phyloP scores from a whole-genome alignment of 2,888 invertebrate species.

The Petrolisthes manimaculis region DNA sequence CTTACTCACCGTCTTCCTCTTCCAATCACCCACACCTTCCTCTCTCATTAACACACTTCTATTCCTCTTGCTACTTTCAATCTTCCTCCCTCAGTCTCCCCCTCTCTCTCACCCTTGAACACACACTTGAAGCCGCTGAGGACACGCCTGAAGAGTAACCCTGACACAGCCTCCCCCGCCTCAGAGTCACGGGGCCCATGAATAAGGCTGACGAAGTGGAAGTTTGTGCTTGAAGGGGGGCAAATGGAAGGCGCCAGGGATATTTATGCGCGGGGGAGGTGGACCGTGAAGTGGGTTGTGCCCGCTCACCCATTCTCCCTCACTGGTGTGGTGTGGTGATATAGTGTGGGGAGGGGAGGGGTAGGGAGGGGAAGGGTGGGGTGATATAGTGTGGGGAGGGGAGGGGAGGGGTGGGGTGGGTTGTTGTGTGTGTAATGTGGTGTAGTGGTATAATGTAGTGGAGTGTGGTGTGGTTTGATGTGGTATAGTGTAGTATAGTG shows the following conservation, averaged over 20 bases:
- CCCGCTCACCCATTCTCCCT: too few species aligned
- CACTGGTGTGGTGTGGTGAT: neutral
- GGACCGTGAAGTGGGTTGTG: neutral
- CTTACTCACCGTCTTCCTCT: too few species aligned
- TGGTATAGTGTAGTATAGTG: too few species aligned
- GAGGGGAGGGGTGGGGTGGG: neutral
- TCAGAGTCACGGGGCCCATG: neutral
- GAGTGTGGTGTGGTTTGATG: too few species aligned
- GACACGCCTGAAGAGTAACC: neutral
- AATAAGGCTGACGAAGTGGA: neutral
- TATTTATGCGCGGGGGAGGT: constrained; percentile 1
- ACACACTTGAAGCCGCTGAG: neutral
- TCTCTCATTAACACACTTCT: too few species aligned
- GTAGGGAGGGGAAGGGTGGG: neutral
- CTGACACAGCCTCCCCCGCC: neutral
- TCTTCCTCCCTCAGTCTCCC: too few species aligned
- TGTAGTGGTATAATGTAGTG: neutral
- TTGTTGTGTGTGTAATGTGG: neutral
- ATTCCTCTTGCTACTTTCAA: too few species aligned
- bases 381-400: neutral
- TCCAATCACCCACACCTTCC: too few species aligned
- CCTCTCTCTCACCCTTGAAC: too few species aligned
- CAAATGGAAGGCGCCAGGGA: constrained; percentile 10
- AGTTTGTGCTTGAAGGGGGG: neutral
- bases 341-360: neutral